phyloP scores from a whole-genome alignment of 2,113 vertebrate species.

The Eretmochelys imbricata region DNA sequence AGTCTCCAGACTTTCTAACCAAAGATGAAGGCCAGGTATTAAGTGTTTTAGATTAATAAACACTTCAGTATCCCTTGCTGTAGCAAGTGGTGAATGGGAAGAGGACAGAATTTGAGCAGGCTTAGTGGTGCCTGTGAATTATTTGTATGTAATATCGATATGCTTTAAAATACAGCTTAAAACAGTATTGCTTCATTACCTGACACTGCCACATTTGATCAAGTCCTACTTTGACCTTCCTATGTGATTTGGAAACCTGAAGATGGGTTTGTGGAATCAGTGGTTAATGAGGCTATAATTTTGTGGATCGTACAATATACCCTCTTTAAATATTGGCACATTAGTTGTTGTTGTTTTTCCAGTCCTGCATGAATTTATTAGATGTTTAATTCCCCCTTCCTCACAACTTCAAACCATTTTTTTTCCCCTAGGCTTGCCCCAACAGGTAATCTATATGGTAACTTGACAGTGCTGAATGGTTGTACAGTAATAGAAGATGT shows the following conservation, averaged over 20 bases:
- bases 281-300: too few relatives aligned
- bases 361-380: neutral
- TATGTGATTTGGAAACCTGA: too few relatives aligned
- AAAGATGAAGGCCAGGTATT: neutral
- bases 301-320: too few relatives aligned
- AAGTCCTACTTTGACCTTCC: too few relatives aligned
- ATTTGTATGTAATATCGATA: neutral
- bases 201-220: neutral
- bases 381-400: neutral
- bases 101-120: neutral
- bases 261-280: too few relatives aligned
- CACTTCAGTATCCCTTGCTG: neutral
- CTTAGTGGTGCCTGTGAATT: neutral
- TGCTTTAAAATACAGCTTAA: neutral
- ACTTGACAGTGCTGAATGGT: neutral
- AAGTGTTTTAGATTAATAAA: neutral
- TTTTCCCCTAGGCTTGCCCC: neutral
- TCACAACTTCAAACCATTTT: neutral
- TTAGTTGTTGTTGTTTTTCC: too few relatives aligned
- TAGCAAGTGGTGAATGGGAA: neutral
- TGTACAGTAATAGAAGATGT: neutral
- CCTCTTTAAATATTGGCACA: too few relatives aligned
- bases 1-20: neutral
- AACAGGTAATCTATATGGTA: neutral
- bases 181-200: neutral